Conservation (phyloP, 2,113 vertebrate genomes). For the Oryctolagus cuniculus region mOryCun1.1 NC_091432.1:202930001-202930500, state of each 20-base stretch:
- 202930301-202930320: conserved; percentile 82
- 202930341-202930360: conserved; percentile 70
- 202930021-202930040: conserved; percentile 9
- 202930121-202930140: conserved; percentile 86
- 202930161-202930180: conserved; percentile 82
- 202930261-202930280: conserved; percentile 81
- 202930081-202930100: conserved; percentile 82
- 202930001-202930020: conserved; percentile 51
- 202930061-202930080: conserved; percentile 75
- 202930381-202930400: conserved; percentile 30
- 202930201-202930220: conserved; percentile 84
- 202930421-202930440: neutral
- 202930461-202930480: neutral
- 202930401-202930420: neutral
- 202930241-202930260: conserved; percentile 88
- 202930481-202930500: neutral
- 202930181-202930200: conserved; percentile 87
- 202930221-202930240: conserved; percentile 87
- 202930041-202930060: conserved; percentile 56
- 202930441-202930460: neutral
- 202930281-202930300: conserved; percentile 85
- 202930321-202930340: conserved; percentile 75
- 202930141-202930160: conserved; percentile 84
- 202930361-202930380: conserved; percentile 55
- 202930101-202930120: conserved; percentile 90